phyloP scores from a whole-genome alignment of 92 coral and sea anemone genomes.

The Hydrozoanthus gracilis region DNA sequence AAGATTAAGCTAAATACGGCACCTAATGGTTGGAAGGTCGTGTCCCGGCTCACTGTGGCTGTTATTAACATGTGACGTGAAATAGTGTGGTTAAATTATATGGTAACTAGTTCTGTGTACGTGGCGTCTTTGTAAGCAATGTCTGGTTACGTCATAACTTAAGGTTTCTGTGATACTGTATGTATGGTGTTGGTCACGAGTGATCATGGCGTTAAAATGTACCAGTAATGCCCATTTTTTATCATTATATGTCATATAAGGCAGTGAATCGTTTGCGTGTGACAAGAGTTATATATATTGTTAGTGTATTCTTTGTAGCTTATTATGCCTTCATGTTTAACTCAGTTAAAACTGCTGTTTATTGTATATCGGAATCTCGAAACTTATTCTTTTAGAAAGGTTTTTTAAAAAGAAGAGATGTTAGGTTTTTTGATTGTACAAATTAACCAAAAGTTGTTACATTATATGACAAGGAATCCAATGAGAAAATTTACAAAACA shows the following conservation, averaged over 20 bases:
- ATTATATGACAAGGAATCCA: too few relatives aligned
- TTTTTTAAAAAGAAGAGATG: too few relatives aligned
- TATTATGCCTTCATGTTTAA: too few relatives aligned
- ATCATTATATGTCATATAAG: background rate
- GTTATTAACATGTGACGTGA: conserved; percentile 42
- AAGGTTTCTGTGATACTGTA: conserved; percentile 14
- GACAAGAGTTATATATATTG: too few relatives aligned
- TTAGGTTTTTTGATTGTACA: too few relatives aligned
- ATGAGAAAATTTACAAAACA: too few relatives aligned
- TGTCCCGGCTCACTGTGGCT: conserved; percentile 48
- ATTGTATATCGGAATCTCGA: too few relatives aligned
- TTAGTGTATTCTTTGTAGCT: too few relatives aligned
- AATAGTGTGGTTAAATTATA: conserved; percentile 30
- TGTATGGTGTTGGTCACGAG: conserved; percentile 28
- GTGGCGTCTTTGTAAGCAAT: background rate
- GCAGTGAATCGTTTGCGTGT: conserved; percentile 44
- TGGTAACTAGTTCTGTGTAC: conserved; percentile 4
- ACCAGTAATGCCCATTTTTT: conserved; percentile 1
- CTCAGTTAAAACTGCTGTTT: too few relatives aligned
- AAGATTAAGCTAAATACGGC: conserved; percentile 45
- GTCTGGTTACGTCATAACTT: conserved; percentile 4
- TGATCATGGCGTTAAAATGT: conserved; percentile 26
- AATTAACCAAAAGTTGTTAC: too few relatives aligned
- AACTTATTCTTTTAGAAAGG: too few relatives aligned
- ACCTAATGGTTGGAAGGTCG: conserved; percentile 51